These are phyloP conservation scores for Asteroscopus sphinx DNA, from an alignment of 2,888 invertebrate species.

Conservation along the genomic window DNA sequence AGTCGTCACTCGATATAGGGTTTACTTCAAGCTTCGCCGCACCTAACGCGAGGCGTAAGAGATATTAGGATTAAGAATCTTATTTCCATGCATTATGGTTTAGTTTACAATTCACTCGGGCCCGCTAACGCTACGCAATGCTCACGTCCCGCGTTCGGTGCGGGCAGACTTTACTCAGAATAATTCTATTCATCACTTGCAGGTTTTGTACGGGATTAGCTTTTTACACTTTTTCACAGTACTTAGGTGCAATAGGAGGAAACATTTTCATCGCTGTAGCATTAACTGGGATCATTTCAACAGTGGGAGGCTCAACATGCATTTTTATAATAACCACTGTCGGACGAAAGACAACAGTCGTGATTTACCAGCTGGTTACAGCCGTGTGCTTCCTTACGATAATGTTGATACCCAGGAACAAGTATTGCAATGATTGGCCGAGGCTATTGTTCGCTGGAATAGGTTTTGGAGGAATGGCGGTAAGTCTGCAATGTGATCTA, in stretches of 20 bases:
- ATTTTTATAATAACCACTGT: conserved; percentile 82
- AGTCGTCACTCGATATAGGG: too few species aligned
- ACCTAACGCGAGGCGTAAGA: too few species aligned
- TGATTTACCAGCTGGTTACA: conserved; percentile 83
- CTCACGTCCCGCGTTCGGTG: too few species aligned
- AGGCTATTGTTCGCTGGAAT: conserved; percentile 90
- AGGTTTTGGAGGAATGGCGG: conserved; percentile 92
- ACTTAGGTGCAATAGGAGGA: conserved; percentile 87
- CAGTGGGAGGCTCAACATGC: conserved; percentile 88
- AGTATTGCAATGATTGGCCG: conserved; percentile 86
- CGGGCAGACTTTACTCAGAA: too few species aligned
- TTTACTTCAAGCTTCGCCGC: too few species aligned
- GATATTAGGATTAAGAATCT: too few species aligned
- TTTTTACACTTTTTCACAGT: conserved; percentile 91
- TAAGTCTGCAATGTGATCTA: conserved; percentile 70
- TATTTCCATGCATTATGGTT: too few species aligned
- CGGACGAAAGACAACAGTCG: conserved; percentile 87
- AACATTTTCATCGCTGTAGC: conserved; percentile 89
- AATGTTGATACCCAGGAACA: conserved; percentile 82
- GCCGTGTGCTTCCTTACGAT: conserved; percentile 86
- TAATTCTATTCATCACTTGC: conserved; percentile 37
- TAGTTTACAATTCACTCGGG: too few species aligned
- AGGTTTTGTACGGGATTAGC: conserved; percentile 90
- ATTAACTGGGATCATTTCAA: conserved; percentile 87
- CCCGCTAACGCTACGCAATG: too few species aligned